Evolutionary conservation across 2,113 vertebrate genomes (phyloP), one percentile per base, ranked within the genome.

Genomic region (Triplophysa siluroides): DNA sequence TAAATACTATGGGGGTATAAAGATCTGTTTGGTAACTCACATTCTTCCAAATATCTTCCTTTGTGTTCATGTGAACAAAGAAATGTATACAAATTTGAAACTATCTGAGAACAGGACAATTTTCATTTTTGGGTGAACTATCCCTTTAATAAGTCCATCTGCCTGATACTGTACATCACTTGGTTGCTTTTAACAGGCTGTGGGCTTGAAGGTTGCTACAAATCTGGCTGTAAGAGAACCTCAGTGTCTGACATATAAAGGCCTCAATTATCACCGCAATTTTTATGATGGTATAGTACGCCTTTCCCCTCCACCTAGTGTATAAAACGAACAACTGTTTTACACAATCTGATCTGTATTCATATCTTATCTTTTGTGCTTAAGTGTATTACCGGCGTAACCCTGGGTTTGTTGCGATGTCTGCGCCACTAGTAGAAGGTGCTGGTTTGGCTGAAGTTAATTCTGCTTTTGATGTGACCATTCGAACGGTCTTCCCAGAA

Each of bases 401-500:
- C 2, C 16, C 14, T 7, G 8, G 11, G 6, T 13, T 3, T 0
- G 6, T 58, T 1, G 19, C 6, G 2, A 33, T 56, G 50, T 24
- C 24, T 52, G 26, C 4, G 16, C 16, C 2, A 21, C 1, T 16
- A 7, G n/a, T n/a, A n/a, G 13, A 0, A 9, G 8, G 8, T 8
- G 29, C 45, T 26, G 47, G 11, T 14, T 6, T 18, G 13, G 3
- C 3, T 52, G 50, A 52, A 16, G 50, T 52, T 14, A 21, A 0
- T n/a, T 65, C 54, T 18, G 2, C 8, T 24, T 2, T 10, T 65
- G 19, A 21, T 1, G 13, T 12, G 24, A 93, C 80, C 0, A 21
- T 94, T 24, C 92, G 95, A n/a, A 92, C 86, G 3, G 90, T 89
- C 67, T 97, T 98, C 81, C 95, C 95, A 0, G 94, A 96, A 88